Conservation (phyloP, 2,113 vertebrate genomes). For the Gnathonemus longibarbis region DNA sequence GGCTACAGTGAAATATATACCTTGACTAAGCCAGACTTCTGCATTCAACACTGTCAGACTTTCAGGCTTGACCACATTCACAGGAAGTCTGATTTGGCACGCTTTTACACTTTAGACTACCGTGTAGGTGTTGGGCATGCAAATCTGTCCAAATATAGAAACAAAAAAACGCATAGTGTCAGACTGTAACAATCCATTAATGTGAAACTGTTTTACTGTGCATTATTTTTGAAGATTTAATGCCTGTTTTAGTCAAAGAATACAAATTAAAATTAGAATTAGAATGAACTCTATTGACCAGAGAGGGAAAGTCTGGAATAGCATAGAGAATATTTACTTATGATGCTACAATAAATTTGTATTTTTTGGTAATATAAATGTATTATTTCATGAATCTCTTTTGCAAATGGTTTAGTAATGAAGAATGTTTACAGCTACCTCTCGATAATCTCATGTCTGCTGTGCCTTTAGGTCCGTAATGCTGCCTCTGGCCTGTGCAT, state of each 20-base stretch:
- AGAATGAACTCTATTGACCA: background rate
- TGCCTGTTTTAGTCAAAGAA: background rate
- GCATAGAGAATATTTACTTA: background rate
- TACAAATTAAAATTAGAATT: background rate
- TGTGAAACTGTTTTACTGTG: background rate
- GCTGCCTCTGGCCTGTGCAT: constrained; percentile 76
- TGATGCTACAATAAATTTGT: background rate
- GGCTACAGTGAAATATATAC: background rate
- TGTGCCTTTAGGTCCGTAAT: constrained; percentile 63
- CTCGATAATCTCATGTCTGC: background rate
- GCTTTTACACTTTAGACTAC: background rate
- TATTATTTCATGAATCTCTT: background rate
- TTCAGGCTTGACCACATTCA: background rate
- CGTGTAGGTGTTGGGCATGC: background rate
- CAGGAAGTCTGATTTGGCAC: background rate
- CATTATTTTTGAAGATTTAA: background rate
- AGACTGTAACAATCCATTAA: background rate
- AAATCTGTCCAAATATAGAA: background rate
- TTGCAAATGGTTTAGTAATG: background rate
- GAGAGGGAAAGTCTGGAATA: background rate
- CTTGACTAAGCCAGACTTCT: background rate
- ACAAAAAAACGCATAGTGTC: background rate
- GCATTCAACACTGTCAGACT: background rate
- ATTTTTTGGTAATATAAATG: background rate
- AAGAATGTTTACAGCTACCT: background rate